Conservation (phyloP, 92 coral and sea anemone genomes). For the Porites evermanni region DNA sequence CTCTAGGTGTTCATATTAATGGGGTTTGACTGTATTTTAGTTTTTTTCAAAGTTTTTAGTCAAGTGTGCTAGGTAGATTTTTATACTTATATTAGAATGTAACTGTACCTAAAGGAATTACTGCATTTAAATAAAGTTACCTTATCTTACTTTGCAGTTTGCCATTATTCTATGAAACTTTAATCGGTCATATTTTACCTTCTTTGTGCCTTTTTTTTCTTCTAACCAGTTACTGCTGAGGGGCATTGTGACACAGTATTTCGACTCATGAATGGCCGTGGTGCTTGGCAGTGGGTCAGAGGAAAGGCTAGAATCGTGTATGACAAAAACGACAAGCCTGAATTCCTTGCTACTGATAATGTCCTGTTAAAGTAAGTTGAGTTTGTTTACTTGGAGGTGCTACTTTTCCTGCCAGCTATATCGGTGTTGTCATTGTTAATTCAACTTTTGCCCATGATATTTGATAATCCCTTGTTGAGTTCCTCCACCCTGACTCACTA, state of each 20-base stretch:
- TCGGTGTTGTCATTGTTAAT: neutral
- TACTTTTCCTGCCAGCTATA: neutral
- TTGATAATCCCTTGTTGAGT: too few relatives aligned
- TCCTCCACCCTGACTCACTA: too few relatives aligned
- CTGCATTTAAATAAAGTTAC: too few relatives aligned
- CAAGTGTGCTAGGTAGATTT: too few relatives aligned
- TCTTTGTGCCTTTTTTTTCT: neutral
- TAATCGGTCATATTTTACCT: neutral
- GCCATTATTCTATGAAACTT: neutral
- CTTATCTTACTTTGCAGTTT: neutral
- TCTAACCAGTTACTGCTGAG: conserved; percentile 31
- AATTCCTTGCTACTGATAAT: conserved; percentile 53
- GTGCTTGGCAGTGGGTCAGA: conserved; percentile 81
- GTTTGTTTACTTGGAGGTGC: neutral
- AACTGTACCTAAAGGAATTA: too few relatives aligned
- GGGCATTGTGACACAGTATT: conserved; percentile 62
- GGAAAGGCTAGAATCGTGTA: conserved; percentile 71
- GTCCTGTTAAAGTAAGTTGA: conserved; percentile 60
- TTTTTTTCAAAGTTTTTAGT: too few relatives aligned
- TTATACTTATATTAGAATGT: too few relatives aligned
- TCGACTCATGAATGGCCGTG: conserved; percentile 72
- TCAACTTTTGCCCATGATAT: neutral
- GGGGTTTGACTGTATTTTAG: too few relatives aligned
- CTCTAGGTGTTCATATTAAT: too few relatives aligned
- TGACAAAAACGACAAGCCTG: conserved; percentile 62